phyloP scores from a whole-genome alignment of 1,140 invertebrate genomes.

The Drosophila simulans region DNA sequence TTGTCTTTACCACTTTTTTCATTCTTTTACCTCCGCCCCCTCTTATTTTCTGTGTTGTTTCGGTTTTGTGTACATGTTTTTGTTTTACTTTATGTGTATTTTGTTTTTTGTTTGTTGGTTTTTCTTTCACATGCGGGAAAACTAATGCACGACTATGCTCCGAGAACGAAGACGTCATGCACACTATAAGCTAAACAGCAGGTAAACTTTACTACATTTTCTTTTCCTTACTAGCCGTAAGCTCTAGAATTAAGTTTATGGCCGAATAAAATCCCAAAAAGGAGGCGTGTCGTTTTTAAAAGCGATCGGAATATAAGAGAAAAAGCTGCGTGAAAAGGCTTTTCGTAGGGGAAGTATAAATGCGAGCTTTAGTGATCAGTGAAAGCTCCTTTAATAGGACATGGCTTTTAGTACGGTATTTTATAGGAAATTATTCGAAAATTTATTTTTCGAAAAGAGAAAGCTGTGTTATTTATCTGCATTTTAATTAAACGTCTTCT shows the following conservation, averaged over 20 bases:
- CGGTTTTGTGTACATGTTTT: slow-evolving; percentile 44
- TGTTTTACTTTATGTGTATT: slow-evolving; percentile 73
- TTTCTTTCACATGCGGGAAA: slow-evolving; percentile 82
- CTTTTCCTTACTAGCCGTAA: slow-evolving; percentile 20
- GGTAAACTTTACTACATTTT: slow-evolving; percentile 65
- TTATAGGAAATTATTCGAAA: too few relatives aligned
- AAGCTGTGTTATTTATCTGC: neutral
- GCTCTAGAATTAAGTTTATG: slow-evolving; percentile 24
- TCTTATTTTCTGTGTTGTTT: slow-evolving; percentile 44
- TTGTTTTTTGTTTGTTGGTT: slow-evolving; percentile 79
- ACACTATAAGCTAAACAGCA: slow-evolving; percentile 84
- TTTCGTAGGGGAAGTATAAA: slow-evolving; percentile 5
- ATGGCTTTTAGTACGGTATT: neutral
- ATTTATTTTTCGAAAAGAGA: neutral
- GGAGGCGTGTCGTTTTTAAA: slow-evolving; percentile 10
- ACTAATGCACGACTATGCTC: slow-evolving; percentile 83
- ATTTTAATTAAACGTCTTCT: neutral
- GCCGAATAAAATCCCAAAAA: neutral
- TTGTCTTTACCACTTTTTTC: slow-evolving; percentile 38
- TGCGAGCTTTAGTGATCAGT: slow-evolving; percentile 6
- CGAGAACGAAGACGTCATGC: slow-evolving; percentile 85
- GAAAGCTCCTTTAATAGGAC: neutral
- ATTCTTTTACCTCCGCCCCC: slow-evolving; percentile 33
- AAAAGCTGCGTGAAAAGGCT: slow-evolving; percentile 12
- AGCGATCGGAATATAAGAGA: slow-evolving; percentile 27